Evolutionary conservation across 2,888 invertebrate species (phyloP).

Genomic region (Mythimna ferrago): DNA sequence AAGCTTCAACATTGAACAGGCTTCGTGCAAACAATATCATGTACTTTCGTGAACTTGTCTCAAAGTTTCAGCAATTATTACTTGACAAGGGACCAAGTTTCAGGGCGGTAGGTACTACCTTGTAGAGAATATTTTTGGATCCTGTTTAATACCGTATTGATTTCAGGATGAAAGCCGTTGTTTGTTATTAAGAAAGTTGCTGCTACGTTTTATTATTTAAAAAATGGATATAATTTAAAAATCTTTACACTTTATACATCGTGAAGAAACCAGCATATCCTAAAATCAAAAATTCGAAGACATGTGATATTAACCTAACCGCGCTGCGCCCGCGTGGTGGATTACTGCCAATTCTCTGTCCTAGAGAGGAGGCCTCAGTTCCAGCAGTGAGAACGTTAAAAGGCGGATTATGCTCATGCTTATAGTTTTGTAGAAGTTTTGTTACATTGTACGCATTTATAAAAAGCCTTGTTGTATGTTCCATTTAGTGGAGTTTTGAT

Average conservation of each 20-base stretch:
- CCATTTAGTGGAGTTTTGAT: neutral
- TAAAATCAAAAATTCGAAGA: no score
- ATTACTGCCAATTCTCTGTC: no score
- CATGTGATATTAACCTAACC: no score
- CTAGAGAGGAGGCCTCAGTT: no score
- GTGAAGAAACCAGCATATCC: no score
- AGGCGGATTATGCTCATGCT: no score
- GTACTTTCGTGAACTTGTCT: slow-evolving; percentile 53
- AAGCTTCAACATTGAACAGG: slow-evolving; percentile 48
- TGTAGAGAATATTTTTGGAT: slow-evolving; percentile 55
- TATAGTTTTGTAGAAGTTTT: neutral
- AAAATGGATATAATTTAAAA: neutral
- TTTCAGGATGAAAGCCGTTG: slow-evolving; percentile 20
- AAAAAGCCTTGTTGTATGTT: neutral
- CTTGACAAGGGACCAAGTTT: slow-evolving; percentile 57
- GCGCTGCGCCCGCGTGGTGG: no score
- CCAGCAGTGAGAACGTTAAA: no score
- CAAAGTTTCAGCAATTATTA: slow-evolving; percentile 56
- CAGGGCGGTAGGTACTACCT: slow-evolving; percentile 5
- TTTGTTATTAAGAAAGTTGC: slow-evolving; percentile 38
- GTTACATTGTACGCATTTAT: neutral
- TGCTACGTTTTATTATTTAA: slow-evolving; percentile 18
- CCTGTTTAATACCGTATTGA: slow-evolving; percentile 49
- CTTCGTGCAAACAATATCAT: slow-evolving; percentile 58
- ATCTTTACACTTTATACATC: no score